A percentile compares a stretch with the other conserved stretches of the same genome.
Conservation (phyloP, 2,113 vertebrate genomes). For the Martes martes region DNA sequence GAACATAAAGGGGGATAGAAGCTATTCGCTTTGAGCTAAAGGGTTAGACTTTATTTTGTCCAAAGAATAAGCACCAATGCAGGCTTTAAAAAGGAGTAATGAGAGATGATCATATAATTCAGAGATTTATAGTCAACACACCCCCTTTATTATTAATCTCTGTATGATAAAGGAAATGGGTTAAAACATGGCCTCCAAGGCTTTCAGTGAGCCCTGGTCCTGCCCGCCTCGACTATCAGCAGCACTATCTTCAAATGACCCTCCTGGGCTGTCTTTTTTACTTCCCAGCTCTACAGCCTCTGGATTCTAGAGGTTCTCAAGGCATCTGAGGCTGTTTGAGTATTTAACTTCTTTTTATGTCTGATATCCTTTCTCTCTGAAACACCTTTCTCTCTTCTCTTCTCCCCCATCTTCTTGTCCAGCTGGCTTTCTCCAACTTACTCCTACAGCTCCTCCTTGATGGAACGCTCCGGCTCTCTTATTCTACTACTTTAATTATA, state of each 20-base stretch:
- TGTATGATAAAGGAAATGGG: not conserved
- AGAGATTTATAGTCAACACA: not conserved
- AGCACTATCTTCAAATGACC: rapidly evolving
- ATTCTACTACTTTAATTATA: too few relatives aligned
- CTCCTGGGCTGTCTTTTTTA: rapidly evolving
- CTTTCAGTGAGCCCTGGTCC: rapidly evolving
- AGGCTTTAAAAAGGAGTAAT: not conserved
- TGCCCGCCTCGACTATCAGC: rapidly evolving
- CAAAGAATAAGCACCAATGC: not conserved
- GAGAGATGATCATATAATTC: not conserved
- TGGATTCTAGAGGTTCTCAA: not conserved
- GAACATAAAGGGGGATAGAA: not conserved
- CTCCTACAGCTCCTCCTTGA: not conserved
- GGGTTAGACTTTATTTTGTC: not conserved
- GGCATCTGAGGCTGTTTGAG: not conserved
- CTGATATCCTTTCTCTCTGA: not conserved
- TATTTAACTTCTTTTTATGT: not conserved
- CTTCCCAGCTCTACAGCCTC: not conserved
- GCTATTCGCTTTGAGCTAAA: not conserved
- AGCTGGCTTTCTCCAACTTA: rapidly evolving
- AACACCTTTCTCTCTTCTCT: not conserved
- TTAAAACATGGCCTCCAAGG: rapidly evolving
- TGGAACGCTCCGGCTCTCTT: not conserved
- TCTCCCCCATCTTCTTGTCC: too few relatives aligned
- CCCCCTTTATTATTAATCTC: not conserved